Conservation (phyloP, 2,797 vertebrate species). For the Parotocinclus haroldoi region DNA sequence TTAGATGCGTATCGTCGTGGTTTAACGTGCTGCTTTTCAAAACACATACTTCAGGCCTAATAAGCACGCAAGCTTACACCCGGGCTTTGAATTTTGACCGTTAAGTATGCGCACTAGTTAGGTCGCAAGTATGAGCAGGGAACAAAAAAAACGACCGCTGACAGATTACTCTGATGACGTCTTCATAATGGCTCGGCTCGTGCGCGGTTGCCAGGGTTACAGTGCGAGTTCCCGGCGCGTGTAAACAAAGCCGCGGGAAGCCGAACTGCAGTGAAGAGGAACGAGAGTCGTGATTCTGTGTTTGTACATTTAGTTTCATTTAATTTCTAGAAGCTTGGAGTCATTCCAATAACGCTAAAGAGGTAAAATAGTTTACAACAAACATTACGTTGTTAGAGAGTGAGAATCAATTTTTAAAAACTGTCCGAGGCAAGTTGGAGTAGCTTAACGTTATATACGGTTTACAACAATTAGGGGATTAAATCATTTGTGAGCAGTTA, state of each 20-base stretch:
- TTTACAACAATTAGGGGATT: no score
- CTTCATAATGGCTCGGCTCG: slow-evolving; percentile 29
- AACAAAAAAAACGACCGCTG: slow-evolving; percentile 3
- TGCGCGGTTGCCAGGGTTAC: slow-evolving; percentile 50
- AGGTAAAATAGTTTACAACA: background rate
- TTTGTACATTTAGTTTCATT: background rate
- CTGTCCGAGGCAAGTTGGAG: no score
- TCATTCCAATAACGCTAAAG: background rate
- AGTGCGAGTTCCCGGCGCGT: slow-evolving; percentile 27
- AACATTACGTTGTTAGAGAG: no score
- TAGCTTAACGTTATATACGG: no score
- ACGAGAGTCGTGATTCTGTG: background rate
- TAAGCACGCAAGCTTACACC: no score
- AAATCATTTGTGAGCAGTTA: no score
- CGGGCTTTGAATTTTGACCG: no score
- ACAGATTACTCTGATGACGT: slow-evolving; percentile 36
- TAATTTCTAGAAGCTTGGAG: background rate
- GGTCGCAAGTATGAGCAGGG: background rate
- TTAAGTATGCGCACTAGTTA: background rate
- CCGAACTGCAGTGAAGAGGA: slow-evolving; percentile 1
- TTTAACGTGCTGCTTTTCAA: no score
- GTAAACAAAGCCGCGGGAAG: slow-evolving; percentile 23
- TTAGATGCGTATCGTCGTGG: no score
- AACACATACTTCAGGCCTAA: no score
- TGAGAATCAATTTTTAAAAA: no score